phyloP scores from a whole-genome alignment of 1,140 invertebrate genomes.

The Rhyzopertha dominica region DNA sequence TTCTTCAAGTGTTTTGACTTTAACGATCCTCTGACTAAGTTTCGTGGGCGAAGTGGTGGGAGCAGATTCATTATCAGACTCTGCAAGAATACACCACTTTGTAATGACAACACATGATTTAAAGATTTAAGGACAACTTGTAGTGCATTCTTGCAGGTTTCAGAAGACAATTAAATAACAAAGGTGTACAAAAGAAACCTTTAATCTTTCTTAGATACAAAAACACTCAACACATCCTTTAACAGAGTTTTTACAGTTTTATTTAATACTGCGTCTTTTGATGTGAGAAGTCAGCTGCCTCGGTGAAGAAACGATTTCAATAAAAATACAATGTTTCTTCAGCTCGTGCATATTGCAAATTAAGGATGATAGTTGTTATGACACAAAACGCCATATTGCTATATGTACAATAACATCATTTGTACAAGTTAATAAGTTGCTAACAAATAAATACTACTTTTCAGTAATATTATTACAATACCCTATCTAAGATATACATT shows the following conservation, averaged over 20 bases:
- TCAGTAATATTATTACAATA: no score
- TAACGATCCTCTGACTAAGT: slow-evolving; percentile 41
- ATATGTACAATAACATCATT: slow-evolving; percentile 25
- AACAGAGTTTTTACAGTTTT: slow-evolving; percentile 12
- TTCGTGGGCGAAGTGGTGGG: slow-evolving; percentile 56
- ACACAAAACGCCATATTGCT: slow-evolving; percentile 18
- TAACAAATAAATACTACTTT: slow-evolving; percentile 28
- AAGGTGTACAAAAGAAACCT: slow-evolving; percentile 14
- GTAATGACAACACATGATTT: slow-evolving; percentile 8
- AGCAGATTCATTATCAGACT: slow-evolving; percentile 64
- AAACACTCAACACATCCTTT: slow-evolving; percentile 16
- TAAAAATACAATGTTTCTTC: no score
- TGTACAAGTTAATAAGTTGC: slow-evolving; percentile 16
- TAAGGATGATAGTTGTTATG: slow-evolving; percentile 9
- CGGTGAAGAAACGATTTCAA: no score
- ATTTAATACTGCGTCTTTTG: slow-evolving; percentile 17
- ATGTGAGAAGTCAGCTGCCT: no score
- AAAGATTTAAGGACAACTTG: slow-evolving; percentile 18
- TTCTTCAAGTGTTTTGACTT: slow-evolving; percentile 61
- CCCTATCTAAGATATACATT: slow-evolving; percentile 12
- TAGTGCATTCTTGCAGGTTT: slow-evolving; percentile 40
- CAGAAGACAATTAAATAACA: slow-evolving; percentile 19
- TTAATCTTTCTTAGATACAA: slow-evolving; percentile 19
- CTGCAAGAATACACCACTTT: slow-evolving; percentile 61
- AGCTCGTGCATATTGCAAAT: slow-evolving; percentile 29